Percentiles rank a stretch among this genome's conserved stretches.
Conservation (phyloP, 2,888 invertebrate genomes). For the Hemithea aestivaria region DNA sequence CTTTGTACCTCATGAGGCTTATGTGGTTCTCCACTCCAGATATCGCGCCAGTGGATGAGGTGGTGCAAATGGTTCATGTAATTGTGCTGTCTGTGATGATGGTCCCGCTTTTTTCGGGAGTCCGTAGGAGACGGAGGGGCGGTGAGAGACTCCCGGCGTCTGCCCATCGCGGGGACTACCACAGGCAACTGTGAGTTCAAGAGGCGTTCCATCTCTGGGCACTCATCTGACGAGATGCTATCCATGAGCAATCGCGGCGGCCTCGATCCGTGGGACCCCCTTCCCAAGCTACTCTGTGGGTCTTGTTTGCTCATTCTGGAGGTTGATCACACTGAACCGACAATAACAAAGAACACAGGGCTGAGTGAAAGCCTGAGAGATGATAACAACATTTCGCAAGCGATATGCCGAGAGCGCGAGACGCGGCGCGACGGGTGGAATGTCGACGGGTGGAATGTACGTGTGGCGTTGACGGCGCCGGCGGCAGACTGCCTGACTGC, state of each 20-base stretch:
- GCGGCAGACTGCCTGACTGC: conserved; percentile 56
- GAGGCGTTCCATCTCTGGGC: conserved; percentile 66
- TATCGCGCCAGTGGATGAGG: conserved; percentile 72
- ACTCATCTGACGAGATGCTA: conserved; percentile 69
- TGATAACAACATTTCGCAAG: conserved; percentile 59
- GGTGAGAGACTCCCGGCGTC: conserved; percentile 60
- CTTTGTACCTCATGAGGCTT: conserved; percentile 66
- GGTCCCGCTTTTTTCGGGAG: conserved; percentile 61
- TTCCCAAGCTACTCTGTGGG: conserved; percentile 48
- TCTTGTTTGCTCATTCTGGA: conserved; percentile 59
- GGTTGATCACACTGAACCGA: conserved; percentile 40
- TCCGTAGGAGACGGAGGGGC: conserved; percentile 75
- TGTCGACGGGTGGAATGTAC: conserved; percentile 33
- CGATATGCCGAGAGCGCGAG: conserved; percentile 28
- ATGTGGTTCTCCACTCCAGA: conserved; percentile 70
- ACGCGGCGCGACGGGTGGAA: conserved; percentile 30
- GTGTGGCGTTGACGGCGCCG: conserved; percentile 51
- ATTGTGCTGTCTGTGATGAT: conserved; percentile 58
- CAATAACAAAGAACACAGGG: conserved; percentile 31
- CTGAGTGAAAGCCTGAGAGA: conserved; percentile 32
- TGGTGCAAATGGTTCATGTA: conserved; percentile 71
- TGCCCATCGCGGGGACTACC: conserved; percentile 46
- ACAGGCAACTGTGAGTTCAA: conserved; percentile 51
- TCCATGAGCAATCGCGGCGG: conserved; percentile 58
- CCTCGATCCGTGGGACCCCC: conserved; percentile 48